Evolutionary conservation across 2,113 vertebrate species (phyloP).

Genomic region (Paraplagusia blochii): DNA sequence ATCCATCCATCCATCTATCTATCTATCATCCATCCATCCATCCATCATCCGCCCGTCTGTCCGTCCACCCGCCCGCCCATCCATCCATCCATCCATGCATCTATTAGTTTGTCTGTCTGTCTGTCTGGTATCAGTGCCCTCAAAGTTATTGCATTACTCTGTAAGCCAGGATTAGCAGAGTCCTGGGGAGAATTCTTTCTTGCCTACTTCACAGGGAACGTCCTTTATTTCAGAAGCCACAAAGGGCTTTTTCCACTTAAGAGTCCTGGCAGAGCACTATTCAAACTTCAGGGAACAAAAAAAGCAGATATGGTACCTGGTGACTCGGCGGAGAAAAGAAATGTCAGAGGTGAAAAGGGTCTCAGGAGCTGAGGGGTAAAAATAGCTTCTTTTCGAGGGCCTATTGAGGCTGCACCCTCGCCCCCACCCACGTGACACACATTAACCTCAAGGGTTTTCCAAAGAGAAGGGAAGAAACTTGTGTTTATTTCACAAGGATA

Average conservation of each 20-base stretch:
- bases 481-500: conserved; percentile 12
- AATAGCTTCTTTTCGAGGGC: conserved; percentile 34
- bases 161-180: conserved; percentile 11
- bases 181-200: conserved; percentile 6
- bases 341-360: conserved; percentile 42
- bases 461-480: conserved; percentile 1
- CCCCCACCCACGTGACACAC: conserved; percentile 25
- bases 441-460: conserved; percentile 22
- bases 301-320: conserved; percentile 4
- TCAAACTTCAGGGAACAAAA: conserved; percentile 19
- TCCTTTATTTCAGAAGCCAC: conserved; percentile 21
- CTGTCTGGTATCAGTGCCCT: conserved; percentile 11
- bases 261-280: conserved; percentile 13
- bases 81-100: too few relatives aligned
- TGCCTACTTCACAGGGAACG: conserved; percentile 10
- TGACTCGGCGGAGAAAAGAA: conserved; percentile 28
- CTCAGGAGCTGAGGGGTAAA: conserved; percentile 32
- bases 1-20: too few relatives aligned
- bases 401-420: conserved; percentile 11
- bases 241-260: conserved; percentile 18
- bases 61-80: too few relatives aligned
- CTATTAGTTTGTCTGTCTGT: too few relatives aligned
- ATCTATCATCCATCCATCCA: too few relatives aligned
- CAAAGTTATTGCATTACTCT: background rate
- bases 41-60: too few relatives aligned